Base-by-base conservation (phyloP, 2,797 vertebrate species). In the Pantherophis alleghaniensis region DNA sequence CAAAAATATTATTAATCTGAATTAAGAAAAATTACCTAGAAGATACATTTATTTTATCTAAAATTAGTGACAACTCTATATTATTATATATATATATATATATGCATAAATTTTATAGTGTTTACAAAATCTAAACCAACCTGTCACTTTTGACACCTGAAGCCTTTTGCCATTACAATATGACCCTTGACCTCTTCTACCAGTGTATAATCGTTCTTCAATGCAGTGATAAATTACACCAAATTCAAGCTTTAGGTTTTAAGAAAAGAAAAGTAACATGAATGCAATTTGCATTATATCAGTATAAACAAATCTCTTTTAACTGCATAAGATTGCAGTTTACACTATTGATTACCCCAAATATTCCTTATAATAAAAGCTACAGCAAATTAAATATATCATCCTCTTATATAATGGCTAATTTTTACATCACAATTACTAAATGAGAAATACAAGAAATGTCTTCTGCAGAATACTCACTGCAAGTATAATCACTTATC, bases 201-300 rank as follows among this genome's bases (percentile, higher is more conserved):
- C 98, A 24, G 98, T 98, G 96, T 98, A 99, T 94, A 99, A 97
- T 57, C 98, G 98, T 96, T 98, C 98, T 96, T 98, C 98, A 24
- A 98, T 98, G 96, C 98, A 98, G 97, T 98, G 98, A 97, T 98
- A 98, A 96, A 99, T 98, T 96, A 99, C 98, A 90, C 98, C 98
- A 92, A 99, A 98, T 96, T 98, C 98, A 95, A 98, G 98, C 98
- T 98, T 97, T 86, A 94, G 95, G 90, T 95, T 95, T 95, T 96
- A 93, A 95, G 95, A 94, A 92, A 95, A 95, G 93, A 96, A 95
- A 96, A 95, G 97, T 96, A 93, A 86, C 51, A 96, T 94, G 95
- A 94, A 96, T 93, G 92, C 87, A 89, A 90, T 90, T 97, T 95
- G 97, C 95, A 96, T 96, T 96, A 96, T 88, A 96, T 96, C 88